Conservation (phyloP, 2,113 vertebrate species). For the Amblyopsis rosae region DNA sequence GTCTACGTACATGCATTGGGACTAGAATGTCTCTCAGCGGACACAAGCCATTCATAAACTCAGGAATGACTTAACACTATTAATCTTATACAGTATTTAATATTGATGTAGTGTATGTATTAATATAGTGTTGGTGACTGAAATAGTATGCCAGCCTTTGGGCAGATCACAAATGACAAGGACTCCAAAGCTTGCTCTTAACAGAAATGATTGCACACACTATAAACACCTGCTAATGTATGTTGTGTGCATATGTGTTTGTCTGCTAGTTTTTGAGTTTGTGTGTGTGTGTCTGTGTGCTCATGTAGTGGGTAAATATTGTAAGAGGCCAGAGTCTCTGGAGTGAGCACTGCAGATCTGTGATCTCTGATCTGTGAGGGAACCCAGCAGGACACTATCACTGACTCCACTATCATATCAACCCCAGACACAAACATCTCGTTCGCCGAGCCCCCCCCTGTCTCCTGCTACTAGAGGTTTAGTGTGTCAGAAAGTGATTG, state of each 20-base stretch:
- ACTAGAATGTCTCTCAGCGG: too few relatives aligned
- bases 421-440: slow-evolving; percentile 40
- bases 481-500: slow-evolving; percentile 49
- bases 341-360: slow-evolving; percentile 56
- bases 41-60: too few relatives aligned
- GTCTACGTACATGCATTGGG: too few relatives aligned
- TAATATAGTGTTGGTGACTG: too few relatives aligned
- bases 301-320: slow-evolving; percentile 63
- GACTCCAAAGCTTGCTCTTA: too few relatives aligned
- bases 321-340: slow-evolving; percentile 61
- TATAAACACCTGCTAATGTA: background rate
- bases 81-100: too few relatives aligned
- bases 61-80: too few relatives aligned
- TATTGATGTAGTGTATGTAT: too few relatives aligned
- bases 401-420: slow-evolving; percentile 45
- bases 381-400: slow-evolving; percentile 64
- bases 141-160: too few relatives aligned
- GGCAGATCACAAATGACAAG: too few relatives aligned
- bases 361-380: slow-evolving; percentile 65
- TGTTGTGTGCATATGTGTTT: background rate
- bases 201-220: too few relatives aligned
- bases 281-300: slow-evolving; percentile 30
- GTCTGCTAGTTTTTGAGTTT: background rate
- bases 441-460: slow-evolving; percentile 34
- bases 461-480: slow-evolving; percentile 54